A percentile compares a stretch with the other conserved stretches of the same genome.
Conservation (phyloP, 2,888 invertebrate genomes). For the Papilio demoleus region DNA sequence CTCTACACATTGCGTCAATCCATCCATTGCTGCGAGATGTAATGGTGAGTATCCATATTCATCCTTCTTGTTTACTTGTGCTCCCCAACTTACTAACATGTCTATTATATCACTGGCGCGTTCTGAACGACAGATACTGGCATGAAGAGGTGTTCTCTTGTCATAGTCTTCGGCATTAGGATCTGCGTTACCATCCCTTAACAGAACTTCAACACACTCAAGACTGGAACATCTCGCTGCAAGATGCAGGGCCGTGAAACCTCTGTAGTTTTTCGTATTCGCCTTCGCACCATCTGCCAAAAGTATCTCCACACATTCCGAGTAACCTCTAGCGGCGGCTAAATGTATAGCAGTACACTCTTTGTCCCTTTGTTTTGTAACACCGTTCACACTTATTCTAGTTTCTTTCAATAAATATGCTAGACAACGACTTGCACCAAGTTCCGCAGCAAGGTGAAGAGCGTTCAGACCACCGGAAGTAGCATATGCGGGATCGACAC, state of each 20-base stretch:
- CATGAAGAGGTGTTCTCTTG: constrained; percentile 91
- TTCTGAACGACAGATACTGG: constrained; percentile 90
- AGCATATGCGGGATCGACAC: constrained; percentile 89
- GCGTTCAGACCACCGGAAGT: constrained; percentile 90
- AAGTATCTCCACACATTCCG: constrained; percentile 91
- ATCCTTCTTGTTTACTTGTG: constrained; percentile 92
- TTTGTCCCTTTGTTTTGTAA: constrained; percentile 88
- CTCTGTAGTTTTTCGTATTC: constrained; percentile 89
- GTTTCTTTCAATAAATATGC: constrained; percentile 89
- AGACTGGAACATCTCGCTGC: constrained; percentile 91
- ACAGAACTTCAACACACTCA: constrained; percentile 90
- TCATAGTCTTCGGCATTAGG: constrained; percentile 91
- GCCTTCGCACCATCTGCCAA: constrained; percentile 90
- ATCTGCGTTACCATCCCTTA: constrained; percentile 89
- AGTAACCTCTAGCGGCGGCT: constrained; percentile 93
- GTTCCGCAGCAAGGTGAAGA: constrained; percentile 90
- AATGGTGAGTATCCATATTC: constrained; percentile 93
- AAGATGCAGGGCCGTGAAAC: constrained; percentile 93
- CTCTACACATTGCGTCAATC: constrained; percentile 92
- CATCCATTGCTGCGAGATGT: constrained; percentile 93
- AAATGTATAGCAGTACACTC: constrained; percentile 92
- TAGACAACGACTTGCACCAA: constrained; percentile 89
- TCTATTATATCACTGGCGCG: constrained; percentile 91
- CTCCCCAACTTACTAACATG: constrained; percentile 89
- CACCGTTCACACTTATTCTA: constrained; percentile 87